A percentile compares a stretch with the other conserved stretches of the same genome.
Conservation (phyloP, 2,797 vertebrate genomes). For the Meriones psammophilus region DNA sequence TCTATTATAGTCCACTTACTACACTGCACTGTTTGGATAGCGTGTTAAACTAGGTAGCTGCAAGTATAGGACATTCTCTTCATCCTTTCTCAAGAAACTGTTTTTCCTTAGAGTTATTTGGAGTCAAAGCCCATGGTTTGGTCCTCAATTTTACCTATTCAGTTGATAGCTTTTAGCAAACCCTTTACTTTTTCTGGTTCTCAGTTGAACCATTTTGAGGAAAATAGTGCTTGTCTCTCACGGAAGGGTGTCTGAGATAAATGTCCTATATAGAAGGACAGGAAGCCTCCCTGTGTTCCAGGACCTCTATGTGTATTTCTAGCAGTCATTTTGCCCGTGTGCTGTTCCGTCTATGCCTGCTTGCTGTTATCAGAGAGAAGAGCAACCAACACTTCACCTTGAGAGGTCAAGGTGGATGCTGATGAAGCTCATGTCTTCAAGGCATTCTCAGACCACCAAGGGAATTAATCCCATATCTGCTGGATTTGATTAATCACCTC, state of each 20-base stretch:
- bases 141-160: background rate
- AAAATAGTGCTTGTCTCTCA: conserved; percentile 59
- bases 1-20: background rate
- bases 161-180: conserved; percentile 19
- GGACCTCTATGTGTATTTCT: background rate
- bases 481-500: conserved; percentile 81
- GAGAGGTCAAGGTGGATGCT: conserved; percentile 76
- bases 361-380: conserved; percentile 59
- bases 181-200: conserved; percentile 65
- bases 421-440: conserved; percentile 77
- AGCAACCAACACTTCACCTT: conserved; percentile 45
- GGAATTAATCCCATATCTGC: conserved; percentile 77
- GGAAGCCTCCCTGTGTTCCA: background rate
- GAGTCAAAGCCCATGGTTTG: background rate
- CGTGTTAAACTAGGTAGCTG: background rate
- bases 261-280: background rate
- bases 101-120: conserved; percentile 8
- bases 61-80: background rate
- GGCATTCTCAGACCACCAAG: conserved; percentile 72
- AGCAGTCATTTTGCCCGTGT: background rate
- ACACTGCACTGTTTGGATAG: background rate
- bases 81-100: background rate
- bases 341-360: background rate
- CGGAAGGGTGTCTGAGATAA: conserved; percentile 62
- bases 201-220: conserved; percentile 23